Conservation (phyloP, 2,797 vertebrate genomes). For the Coranthus polyacanthus region DNA sequence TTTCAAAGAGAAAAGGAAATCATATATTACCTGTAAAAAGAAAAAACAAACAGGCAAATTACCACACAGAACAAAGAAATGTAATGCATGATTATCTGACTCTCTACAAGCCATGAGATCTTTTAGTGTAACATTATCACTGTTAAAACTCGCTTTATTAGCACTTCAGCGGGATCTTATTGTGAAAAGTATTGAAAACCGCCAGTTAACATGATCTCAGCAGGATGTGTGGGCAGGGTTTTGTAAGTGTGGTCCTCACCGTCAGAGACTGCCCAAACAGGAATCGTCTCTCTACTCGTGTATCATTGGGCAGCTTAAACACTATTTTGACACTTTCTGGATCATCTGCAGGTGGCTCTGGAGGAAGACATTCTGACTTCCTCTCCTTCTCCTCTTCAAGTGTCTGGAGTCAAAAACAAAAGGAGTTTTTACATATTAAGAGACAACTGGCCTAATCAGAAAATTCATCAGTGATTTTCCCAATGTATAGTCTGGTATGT, state of each 20-base stretch:
- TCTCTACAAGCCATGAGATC: not conserved
- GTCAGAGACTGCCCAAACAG: slow-evolving; percentile 95
- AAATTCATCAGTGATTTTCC: not conserved
- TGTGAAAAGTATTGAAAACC: slow-evolving; percentile 1
- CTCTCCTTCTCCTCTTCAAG: slow-evolving; percentile 98
- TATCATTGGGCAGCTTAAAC: slow-evolving; percentile 98
- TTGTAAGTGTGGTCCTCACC: slow-evolving; percentile 81
- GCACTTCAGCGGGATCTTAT: too few species aligned
- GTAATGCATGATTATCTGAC: not conserved
- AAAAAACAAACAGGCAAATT: not conserved
- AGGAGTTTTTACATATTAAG: not conserved
- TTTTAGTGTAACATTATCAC: not conserved
- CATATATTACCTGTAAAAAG: slow-evolving; percentile 92
- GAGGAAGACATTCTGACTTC: slow-evolving; percentile 95
- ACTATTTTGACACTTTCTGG: slow-evolving; percentile 97
- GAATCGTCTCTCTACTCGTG: slow-evolving; percentile 96
- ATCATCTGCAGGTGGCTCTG: slow-evolving; percentile 93
- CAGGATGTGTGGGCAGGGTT: not conserved
- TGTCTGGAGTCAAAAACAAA: slow-evolving; percentile 81
- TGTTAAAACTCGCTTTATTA: too few species aligned
- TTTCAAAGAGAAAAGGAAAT: slow-evolving; percentile 99
- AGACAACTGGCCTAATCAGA: not conserved
- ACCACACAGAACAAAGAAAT: not conserved
- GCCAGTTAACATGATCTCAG: not conserved
- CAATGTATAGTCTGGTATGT: not conserved